Conservation (phyloP, 2,888 invertebrate species). For the Lochmaea crataegi region DNA sequence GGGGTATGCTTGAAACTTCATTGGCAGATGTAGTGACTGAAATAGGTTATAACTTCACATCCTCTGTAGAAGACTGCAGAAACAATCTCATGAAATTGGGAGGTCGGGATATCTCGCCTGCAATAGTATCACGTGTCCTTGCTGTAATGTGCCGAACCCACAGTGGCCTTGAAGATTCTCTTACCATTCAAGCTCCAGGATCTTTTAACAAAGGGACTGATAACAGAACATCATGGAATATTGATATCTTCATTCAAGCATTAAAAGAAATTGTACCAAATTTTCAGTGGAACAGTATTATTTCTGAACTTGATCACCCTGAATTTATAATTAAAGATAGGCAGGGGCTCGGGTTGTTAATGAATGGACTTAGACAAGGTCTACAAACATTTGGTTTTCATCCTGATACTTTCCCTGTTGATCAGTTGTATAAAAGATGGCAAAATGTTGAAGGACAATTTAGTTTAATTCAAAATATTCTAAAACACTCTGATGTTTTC, state of each 20-base stretch:
- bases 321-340: constrained; percentile 91
- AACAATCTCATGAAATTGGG: constrained; percentile 81
- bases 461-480: constrained; percentile 85
- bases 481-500: constrained; percentile 93
- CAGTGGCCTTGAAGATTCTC: constrained; percentile 75
- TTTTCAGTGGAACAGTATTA: constrained; percentile 93
- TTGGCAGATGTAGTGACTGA: constrained; percentile 91
- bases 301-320: constrained; percentile 89
- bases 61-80: constrained; percentile 88
- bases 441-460: constrained; percentile 93
- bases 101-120: constrained; percentile 83
- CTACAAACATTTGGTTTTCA: constrained; percentile 79
- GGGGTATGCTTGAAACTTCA: constrained; percentile 75
- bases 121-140: constrained; percentile 85
- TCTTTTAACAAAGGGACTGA: constrained; percentile 67
- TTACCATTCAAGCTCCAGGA: constrained; percentile 71
- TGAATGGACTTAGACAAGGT: constrained; percentile 80
- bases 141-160: constrained; percentile 90
- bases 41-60: constrained; percentile 86
- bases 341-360: constrained; percentile 83
- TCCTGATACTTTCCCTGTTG: constrained; percentile 85
- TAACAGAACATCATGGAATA: constrained; percentile 83
- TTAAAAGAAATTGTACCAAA: constrained; percentile 88
- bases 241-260: constrained; percentile 93
- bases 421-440: constrained; percentile 92